Conservation (phyloP, 2,113 vertebrate species). For the Gnathonemus echidnorhynchus region DNA sequence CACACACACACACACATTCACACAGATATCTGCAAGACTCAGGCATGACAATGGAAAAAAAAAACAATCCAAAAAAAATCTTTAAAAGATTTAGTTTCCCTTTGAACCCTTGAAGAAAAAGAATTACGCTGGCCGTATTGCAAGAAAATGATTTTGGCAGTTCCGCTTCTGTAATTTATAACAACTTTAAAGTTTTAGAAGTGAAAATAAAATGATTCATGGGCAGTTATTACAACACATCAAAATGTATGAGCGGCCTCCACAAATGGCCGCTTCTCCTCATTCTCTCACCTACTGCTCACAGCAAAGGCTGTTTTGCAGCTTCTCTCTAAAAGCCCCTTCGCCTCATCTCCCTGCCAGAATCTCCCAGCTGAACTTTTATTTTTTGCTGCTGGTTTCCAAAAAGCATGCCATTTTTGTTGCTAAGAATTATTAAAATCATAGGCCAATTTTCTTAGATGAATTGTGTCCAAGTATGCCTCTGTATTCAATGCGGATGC, state of each 20-base stretch:
- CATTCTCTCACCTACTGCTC: constrained; percentile 14
- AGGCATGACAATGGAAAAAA: neutral
- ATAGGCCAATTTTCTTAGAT: neutral
- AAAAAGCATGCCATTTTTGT: neutral
- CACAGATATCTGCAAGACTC: neutral
- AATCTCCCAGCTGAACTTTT: neutral
- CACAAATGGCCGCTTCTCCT: neutral
- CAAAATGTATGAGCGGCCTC: neutral
- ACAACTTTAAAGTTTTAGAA: constrained; percentile 12
- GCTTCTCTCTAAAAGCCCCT: constrained; percentile 17
- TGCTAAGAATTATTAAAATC: constrained; percentile 5
- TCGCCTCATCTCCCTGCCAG: neutral
- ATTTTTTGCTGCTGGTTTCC: neutral
- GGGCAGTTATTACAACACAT: constrained; percentile 11
- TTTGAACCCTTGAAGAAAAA: neutral
- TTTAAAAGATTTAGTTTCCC: neutral
- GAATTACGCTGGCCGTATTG: constrained; percentile 2
- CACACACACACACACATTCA: neutral
- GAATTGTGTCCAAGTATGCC: neutral
- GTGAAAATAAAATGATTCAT: constrained; percentile 17
- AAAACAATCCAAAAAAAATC: neutral
- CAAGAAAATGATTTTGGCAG: constrained; percentile 13
- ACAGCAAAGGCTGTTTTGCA: neutral
- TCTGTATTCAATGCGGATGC: constrained; percentile 11
- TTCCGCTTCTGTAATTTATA: constrained; percentile 20